Evolutionary conservation across 2,113 vertebrate species (phyloP).

Genomic region (Baryphthengus martii): DNA sequence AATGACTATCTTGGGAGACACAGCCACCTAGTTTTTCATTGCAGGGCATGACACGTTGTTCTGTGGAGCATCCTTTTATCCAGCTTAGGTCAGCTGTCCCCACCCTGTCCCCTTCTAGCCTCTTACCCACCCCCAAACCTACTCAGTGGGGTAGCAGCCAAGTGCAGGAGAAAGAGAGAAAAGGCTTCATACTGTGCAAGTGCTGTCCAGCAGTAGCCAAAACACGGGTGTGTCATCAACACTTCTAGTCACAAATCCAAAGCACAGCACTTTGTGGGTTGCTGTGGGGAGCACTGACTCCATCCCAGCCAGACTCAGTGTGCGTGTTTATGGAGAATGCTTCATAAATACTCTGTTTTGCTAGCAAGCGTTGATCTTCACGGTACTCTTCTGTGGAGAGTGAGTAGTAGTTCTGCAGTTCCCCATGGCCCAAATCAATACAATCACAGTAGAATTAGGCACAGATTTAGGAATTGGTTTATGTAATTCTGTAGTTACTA

Average conservation of each 20-base stretch:
- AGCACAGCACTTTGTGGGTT: neutral
- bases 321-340: fast-evolving
- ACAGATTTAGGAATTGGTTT: neutral
- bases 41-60: neutral
- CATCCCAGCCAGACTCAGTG: neutral
- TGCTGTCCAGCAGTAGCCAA: neutral
- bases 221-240: fast-evolving
- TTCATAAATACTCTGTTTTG: fast-evolving
- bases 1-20: neutral
- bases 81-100: neutral
- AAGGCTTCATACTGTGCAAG: neutral
- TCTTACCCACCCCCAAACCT: neutral
- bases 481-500: neutral
- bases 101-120: neutral
- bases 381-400: neutral
- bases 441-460: neutral
- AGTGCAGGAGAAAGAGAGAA: neutral
- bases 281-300: neutral
- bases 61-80: neutral
- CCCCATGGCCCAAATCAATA: neutral
- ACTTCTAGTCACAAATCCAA: fast-evolving
- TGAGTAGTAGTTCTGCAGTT: neutral
- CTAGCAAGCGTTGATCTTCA: neutral
- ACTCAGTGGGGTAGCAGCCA: fast-evolving
- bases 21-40: neutral